Base-by-base conservation (phyloP, 2,888 invertebrate species). In the Tolmerus cingulatus region DNA sequence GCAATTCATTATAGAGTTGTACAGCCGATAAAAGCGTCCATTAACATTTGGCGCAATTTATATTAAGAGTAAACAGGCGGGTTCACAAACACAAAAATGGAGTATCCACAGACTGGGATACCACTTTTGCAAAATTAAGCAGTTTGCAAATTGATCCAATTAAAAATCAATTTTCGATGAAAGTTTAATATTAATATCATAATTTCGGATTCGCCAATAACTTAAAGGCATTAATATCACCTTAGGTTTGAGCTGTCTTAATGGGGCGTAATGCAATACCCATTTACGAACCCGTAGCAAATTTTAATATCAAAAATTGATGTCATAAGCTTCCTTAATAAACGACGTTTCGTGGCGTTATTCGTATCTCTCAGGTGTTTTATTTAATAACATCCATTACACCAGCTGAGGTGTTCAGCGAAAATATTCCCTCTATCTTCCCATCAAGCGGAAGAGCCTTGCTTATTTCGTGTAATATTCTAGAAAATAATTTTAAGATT, bases 141-240 rank as follows among this genome's bases (percentile, higher is more conserved):
- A 66, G 66, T 30, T n/a, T 37, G 34, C 7, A 76, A 76, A 34
- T 76, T 76, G 37, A 76, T 76, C 37, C 76, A 76, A 76, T 76
- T 76, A 76, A 76, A 76, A 76, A 76, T 76, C 76, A 76, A 76
- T 76, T 76, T 76, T 76, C 37, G 37, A 37, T 76, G 34, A 76
- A 16, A 76, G 19, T 30, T 76, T 30, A 37, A 37, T n/a, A 76
- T 76, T 76, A 76, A 76, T 76, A 34, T 76, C 19, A 4, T 9
- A 37, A 76, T 76, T 76, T 76, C 16, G 37, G 66, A 66, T 27
- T 66, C 66, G 4, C 23, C 23, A 66, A 66, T 27, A 66, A 66
- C 23, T 66, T 27, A 12, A 66, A 66, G 66, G 66, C 4, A 23
- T 66, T 66, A 66, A 66, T 27, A 66, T 66, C 12, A 23, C 66